Conservation (phyloP, 2,888 invertebrate species). For the Andricus curvator region DNA sequence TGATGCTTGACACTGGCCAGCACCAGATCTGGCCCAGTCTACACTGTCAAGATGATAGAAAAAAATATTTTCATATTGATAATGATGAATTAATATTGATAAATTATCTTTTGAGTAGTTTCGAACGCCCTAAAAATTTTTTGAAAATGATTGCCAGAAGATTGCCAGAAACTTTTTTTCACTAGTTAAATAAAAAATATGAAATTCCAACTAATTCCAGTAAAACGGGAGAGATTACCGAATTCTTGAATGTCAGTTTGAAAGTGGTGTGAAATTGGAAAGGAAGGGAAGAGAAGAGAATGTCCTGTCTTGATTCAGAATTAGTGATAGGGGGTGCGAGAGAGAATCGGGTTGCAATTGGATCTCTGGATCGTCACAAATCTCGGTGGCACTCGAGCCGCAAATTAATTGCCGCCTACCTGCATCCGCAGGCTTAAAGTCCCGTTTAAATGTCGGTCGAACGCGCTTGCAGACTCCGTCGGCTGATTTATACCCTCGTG, state of each 20-base stretch:
- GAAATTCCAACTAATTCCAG: background rate
- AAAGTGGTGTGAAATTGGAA: conserved; percentile 7
- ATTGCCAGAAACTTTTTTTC: too few relatives aligned
- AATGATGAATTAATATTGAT: too few relatives aligned
- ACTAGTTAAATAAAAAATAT: background rate
- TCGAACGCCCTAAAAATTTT: too few relatives aligned
- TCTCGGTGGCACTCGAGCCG: conserved; percentile 44
- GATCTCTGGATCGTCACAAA: conserved; percentile 38
- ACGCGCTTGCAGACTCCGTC: conserved; percentile 26
- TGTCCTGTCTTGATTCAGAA: conserved; percentile 20
- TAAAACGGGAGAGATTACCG: background rate
- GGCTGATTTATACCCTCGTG: conserved; percentile 39
- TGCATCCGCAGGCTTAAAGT: conserved; percentile 48
- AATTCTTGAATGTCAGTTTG: background rate
- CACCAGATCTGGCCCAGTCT: too few relatives aligned
- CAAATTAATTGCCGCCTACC: conserved; percentile 53
- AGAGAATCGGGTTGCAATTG: conserved; percentile 33
- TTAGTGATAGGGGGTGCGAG: conserved; percentile 3
- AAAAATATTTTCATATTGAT: too few relatives aligned
- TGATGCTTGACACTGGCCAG: too few relatives aligned
- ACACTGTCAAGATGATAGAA: too few relatives aligned
- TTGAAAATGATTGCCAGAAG: too few relatives aligned
- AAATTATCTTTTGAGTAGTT: too few relatives aligned
- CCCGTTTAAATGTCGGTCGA: conserved; percentile 48
- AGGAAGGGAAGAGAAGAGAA: background rate